Percentiles rank a stretch among this genome's conserved stretches.
phyloP scores from a whole-genome alignment of 2,888 invertebrate genomes.

The Vanessa cardui region DNA sequence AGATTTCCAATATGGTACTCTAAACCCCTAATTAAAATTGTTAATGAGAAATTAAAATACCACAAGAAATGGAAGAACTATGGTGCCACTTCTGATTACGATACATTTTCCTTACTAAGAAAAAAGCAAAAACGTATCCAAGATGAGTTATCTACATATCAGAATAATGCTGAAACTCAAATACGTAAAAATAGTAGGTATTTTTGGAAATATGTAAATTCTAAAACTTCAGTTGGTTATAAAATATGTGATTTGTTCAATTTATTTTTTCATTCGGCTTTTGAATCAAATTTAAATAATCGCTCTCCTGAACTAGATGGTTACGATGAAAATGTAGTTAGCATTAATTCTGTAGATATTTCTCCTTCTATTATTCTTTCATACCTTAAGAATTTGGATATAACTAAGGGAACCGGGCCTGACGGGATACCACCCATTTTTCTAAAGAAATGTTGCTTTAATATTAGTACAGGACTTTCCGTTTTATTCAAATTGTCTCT shows the following conservation, averaged over 20 bases:
- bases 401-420: constrained; percentile 3
- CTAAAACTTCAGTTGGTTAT: constrained; percentile 5
- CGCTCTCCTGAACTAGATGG: not conserved
- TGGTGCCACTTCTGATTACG: no score
- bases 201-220: constrained; percentile 11
- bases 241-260: constrained; percentile 7
- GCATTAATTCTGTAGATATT: constrained; percentile 5
- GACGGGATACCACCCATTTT: not conserved
- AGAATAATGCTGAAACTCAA: not conserved
- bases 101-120: no score
- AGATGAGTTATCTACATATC: no score
- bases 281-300: constrained; percentile 4
- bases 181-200: not conserved
- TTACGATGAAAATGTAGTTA: not conserved
- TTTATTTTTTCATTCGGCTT: constrained; percentile 4
- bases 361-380: constrained; percentile 6
- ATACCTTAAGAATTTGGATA: not conserved
- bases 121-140: no score
- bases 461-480: not conserved
- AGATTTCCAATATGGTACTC: no score
- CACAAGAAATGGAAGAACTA: no score
- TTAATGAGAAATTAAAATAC: no score
- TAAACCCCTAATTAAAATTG: no score
- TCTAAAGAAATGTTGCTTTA: not conserved
- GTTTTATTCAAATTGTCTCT: not conserved